These are phyloP conservation scores for Aphidoletes aphidimyza DNA, from an alignment of 2,888 invertebrate species.

Conservation along the genomic window DNA sequence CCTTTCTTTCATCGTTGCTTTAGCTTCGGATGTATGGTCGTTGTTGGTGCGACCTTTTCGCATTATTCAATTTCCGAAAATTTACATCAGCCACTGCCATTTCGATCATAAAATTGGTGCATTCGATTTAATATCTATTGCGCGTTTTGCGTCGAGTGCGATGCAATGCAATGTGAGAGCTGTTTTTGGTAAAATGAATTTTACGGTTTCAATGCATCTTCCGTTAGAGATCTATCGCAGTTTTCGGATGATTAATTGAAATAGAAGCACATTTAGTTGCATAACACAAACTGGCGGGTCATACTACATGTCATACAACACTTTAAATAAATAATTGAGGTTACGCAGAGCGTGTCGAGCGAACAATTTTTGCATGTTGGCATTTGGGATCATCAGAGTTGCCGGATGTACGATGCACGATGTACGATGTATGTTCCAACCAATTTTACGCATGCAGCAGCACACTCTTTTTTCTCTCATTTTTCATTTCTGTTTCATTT, in stretches of 20 bases:
- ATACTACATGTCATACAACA: not conserved
- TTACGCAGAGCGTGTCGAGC: not conserved
- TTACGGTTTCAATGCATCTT: not conserved
- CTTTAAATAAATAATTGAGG: not conserved
- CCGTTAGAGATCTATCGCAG: not conserved
- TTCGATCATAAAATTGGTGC: not conserved
- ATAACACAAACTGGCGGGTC: not conserved
- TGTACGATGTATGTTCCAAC: no score
- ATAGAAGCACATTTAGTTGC: not conserved
- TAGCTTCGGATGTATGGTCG: not conserved
- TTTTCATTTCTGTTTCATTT: no score
- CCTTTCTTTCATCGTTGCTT: not conserved
- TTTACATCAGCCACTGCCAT: not conserved
- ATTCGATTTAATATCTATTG: conserved; percentile 29
- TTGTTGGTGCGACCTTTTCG: conserved; percentile 1
- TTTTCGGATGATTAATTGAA: conserved; percentile 20
- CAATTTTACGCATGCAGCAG: no score
- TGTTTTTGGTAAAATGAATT: not conserved
- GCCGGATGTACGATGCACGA: no score
- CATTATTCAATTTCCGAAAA: conserved; percentile 24
- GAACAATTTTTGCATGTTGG: not conserved
- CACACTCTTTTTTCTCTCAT: no score
- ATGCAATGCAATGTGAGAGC: not conserved
- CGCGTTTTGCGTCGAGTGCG: not conserved
- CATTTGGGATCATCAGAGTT: not conserved